phyloP scores from a whole-genome alignment of 2,888 invertebrate genomes.

The Lycia hirtaria region DNA sequence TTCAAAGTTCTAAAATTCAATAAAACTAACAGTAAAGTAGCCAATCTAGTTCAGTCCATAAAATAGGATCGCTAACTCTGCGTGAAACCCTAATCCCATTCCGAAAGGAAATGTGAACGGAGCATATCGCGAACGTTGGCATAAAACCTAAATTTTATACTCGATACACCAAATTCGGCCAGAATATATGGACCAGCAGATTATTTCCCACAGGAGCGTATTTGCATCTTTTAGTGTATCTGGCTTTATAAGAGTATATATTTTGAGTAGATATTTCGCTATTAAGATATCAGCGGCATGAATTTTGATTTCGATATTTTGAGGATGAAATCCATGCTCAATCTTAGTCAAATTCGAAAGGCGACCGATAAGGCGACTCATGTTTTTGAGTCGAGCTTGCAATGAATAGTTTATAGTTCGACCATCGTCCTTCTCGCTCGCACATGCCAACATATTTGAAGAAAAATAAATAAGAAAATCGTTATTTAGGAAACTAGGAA shows the following conservation, averaged over 20 bases:
- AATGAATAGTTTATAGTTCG: too few relatives aligned
- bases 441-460: too few relatives aligned
- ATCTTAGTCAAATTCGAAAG: too few relatives aligned
- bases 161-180: constrained; percentile 33
- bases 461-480: too few relatives aligned
- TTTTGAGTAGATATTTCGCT: constrained; percentile 14
- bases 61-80: constrained; percentile 19
- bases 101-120: constrained; percentile 13
- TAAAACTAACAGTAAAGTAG: not conserved
- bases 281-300: not conserved
- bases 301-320: not conserved
- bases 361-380: too few relatives aligned
- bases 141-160: constrained; percentile 36
- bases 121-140: constrained; percentile 24
- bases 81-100: constrained; percentile 19
- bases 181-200: constrained; percentile 43
- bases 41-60: constrained; percentile 9
- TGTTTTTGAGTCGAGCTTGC: too few relatives aligned
- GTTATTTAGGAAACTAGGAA: too few relatives aligned
- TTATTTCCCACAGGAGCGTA: constrained; percentile 41
- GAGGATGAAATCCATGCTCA: too few relatives aligned
- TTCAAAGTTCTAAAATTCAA: not conserved
- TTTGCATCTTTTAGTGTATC: constrained; percentile 30
- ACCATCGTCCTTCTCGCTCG: too few relatives aligned
- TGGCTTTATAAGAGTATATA: constrained; percentile 15